phyloP scores from a whole-genome alignment of 2,888 invertebrate species.

The Endotricha flammealis region DNA sequence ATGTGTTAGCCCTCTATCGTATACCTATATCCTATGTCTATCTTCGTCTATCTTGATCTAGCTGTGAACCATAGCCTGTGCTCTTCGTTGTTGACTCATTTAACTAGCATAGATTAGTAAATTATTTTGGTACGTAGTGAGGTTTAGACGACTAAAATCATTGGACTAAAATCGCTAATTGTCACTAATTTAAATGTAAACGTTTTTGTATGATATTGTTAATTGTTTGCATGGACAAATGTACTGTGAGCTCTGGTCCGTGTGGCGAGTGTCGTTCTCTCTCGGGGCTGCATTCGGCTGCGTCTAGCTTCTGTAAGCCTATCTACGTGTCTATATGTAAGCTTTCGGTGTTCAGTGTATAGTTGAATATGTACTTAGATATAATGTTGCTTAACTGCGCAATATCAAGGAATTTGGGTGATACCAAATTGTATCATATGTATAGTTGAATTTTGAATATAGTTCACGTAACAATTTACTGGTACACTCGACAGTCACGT shows the following conservation, averaged over 20 bases:
- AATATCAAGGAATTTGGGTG: constrained; percentile 72
- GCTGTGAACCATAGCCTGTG: constrained; percentile 49
- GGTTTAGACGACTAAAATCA: constrained; percentile 39
- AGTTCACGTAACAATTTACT: constrained; percentile 11
- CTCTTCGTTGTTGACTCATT: constrained; percentile 73
- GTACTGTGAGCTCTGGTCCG: constrained; percentile 48
- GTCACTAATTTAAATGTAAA: constrained; percentile 71
- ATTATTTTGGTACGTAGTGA: constrained; percentile 71
- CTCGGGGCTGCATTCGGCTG: constrained; percentile 39
- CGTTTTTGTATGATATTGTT: constrained; percentile 15
- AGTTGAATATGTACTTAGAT: constrained; percentile 36
- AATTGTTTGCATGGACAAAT: constrained; percentile 43
- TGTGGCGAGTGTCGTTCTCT: constrained; percentile 69
- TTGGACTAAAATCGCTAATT: constrained; percentile 45
- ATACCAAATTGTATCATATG: constrained; percentile 57
- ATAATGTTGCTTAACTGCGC: constrained; percentile 56
- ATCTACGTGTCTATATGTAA: constrained; percentile 43
- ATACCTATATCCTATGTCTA: constrained; percentile 47
- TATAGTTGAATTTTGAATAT: constrained; percentile 11
- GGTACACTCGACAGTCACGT: constrained; percentile 11
- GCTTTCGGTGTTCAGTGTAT: constrained; percentile 72
- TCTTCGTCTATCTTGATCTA: constrained; percentile 41
- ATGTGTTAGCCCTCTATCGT: constrained; percentile 38
- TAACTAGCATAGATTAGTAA: constrained; percentile 59
- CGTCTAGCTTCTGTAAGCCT: constrained; percentile 29